Evolutionary conservation across 2,888 invertebrate genomes (phyloP).

Genomic region (Zygothrica quintamaculata): DNA sequence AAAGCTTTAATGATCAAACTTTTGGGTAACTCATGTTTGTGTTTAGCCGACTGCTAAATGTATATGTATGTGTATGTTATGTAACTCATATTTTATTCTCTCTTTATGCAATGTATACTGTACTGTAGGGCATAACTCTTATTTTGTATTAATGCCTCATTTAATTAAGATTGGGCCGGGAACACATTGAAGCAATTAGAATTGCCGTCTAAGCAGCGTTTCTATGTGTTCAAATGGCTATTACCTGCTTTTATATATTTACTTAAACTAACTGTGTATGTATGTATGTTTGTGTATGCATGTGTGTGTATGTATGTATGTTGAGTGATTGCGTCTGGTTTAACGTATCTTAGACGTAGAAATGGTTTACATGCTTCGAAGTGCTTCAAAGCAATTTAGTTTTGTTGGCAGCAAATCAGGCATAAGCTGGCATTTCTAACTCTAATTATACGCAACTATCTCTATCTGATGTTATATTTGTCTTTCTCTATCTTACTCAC

Average conservation of each 20-base stretch:
- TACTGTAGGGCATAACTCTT: slow-evolving; percentile 6
- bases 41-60: too few species aligned
- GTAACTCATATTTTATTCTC: too few species aligned
- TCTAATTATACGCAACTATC: slow-evolving; percentile 42
- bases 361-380: slow-evolving; percentile 30
- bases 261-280: slow-evolving; percentile 37
- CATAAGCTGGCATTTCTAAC: slow-evolving; percentile 13
- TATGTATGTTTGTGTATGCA: slow-evolving; percentile 15
- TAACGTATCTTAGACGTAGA: slow-evolving; percentile 14
- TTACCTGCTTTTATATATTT: slow-evolving; percentile 54
- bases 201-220: not conserved
- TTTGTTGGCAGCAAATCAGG: slow-evolving; percentile 47
- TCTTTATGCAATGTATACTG: slow-evolving; percentile 22
- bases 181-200: slow-evolving; percentile 30
- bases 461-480: not conserved
- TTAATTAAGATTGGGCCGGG: slow-evolving; percentile 64
- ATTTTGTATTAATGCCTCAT: slow-evolving; percentile 58
- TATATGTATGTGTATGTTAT: too few species aligned
- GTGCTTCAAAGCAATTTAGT: slow-evolving; percentile 64
- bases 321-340: slow-evolving; percentile 26
- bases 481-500: not conserved
- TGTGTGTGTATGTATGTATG: too few species aligned
- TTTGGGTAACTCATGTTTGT: too few species aligned
- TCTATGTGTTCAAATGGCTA: slow-evolving; percentile 43
- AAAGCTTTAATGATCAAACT: not conserved